These are phyloP conservation scores for Shinisaurus crocodilurus DNA, from an alignment of 2,113 vertebrate species.

Conservation along the genomic window DNA sequence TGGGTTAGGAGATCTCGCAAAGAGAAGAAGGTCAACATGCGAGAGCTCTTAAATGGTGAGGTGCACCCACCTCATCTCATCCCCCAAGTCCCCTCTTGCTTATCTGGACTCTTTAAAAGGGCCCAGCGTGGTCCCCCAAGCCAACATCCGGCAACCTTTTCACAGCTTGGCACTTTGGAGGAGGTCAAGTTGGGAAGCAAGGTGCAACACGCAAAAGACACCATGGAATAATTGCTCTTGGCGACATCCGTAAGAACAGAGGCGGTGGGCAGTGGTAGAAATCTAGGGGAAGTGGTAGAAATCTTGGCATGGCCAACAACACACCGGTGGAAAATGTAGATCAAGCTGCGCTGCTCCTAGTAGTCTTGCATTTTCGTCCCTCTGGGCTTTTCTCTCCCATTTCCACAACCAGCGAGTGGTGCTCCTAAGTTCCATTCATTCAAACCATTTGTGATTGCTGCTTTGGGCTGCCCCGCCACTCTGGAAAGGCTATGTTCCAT, in stretches of 20 bases:
- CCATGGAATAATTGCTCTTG: conserved; percentile 21
- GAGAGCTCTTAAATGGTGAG: background rate
- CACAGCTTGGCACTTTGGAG: background rate
- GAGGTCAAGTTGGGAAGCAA: background rate
- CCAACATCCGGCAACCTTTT: background rate
- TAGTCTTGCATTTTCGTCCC: background rate
- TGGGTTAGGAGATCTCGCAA: background rate
- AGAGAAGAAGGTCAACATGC: background rate
- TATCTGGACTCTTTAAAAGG: background rate
- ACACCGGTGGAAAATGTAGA: no score
- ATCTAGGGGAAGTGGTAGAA: no score
- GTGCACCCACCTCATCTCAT: background rate
- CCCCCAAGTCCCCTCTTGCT: background rate
- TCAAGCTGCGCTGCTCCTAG: background rate
- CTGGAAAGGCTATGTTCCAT: background rate
- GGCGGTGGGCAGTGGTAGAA: no score
- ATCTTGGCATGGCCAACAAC: background rate
- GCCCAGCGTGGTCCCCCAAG: no score
- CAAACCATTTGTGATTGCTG: background rate
- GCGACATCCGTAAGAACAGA: background rate
- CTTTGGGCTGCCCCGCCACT: background rate
- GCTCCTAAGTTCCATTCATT: background rate
- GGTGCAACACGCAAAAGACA: conserved; percentile 25
- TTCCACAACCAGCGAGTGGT: background rate
- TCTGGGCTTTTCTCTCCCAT: background rate